Evolutionary conservation across 2,888 invertebrate genomes (phyloP).

Genomic region (Pegoplata infirma): DNA sequence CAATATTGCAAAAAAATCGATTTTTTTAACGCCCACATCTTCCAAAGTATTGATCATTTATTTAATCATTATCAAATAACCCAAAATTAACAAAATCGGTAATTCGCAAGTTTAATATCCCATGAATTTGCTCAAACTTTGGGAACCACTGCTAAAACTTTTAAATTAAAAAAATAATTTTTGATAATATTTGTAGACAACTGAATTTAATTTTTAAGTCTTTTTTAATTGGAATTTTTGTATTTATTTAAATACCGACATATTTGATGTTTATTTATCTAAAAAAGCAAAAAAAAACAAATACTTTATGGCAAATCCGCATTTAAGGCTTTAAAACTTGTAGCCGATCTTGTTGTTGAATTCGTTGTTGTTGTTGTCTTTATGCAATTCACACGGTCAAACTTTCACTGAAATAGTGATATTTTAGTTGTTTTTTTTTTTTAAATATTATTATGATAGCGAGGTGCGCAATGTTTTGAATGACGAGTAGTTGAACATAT

Average conservation of each 20-base stretch:
- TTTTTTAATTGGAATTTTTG: conserved; percentile 23
- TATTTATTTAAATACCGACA: neutral
- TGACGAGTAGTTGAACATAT: too few relatives aligned
- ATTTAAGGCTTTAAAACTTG: conserved; percentile 14
- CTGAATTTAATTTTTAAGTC: neutral
- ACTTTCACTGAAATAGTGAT: conserved; percentile 59
- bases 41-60: too few relatives aligned
- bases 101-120: too few relatives aligned
- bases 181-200: neutral
- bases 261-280: neutral
- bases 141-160: neutral
- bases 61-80: too few relatives aligned
- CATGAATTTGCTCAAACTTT: neutral
- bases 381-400: conserved; percentile 62
- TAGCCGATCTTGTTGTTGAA: neutral
- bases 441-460: neutral
- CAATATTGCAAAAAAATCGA: too few relatives aligned
- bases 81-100: too few relatives aligned
- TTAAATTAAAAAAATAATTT: neutral
- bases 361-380: conserved; percentile 12
- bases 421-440: too few relatives aligned
- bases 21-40: too few relatives aligned
- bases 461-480: neutral
- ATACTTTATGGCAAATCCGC: conserved; percentile 29
- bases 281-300: too few relatives aligned